Evolutionary conservation across 2,888 invertebrate species (phyloP), one percentile per base, ranked within the genome.

Genomic region (Azorinus chamasolen): DNA sequence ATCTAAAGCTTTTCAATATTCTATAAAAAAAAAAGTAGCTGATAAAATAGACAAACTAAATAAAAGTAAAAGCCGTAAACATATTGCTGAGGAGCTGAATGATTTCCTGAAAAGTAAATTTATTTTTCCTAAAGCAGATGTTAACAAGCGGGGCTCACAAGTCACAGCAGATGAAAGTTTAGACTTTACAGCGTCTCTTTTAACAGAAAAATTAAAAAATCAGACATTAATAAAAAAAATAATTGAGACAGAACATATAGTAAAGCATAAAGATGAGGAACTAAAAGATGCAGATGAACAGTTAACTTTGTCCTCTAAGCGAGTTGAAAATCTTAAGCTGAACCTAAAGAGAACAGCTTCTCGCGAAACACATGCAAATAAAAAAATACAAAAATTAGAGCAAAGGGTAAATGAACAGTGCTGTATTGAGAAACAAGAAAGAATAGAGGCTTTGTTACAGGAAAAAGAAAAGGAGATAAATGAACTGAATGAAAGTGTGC

Each of bases 371-470:
- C 63, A 63, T 51, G 48, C 37, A 0, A 12, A 39, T 10, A 50
- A 63, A 10, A 70, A 63, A 57, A 16, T 63, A 10, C 46, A 46
- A 46, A 63, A 55, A 27, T 18, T 70, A 37, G 70, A 70, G 43
- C 39, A 70, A n/a, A 37, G 57, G 46, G 14, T 58, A 0, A 64
- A 37, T 54, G 32, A 37, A 20, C 43, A n/a, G 22, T 57, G 63
- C 24, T 55, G 55, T 25, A 16, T 24, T 16, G 63, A 55, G 12
- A 57, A 16, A 8, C 25, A 24, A 39, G 24, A 51, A 39, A n/a
- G 5, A 22, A 51, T 62, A 16, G 43, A 62, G 39, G 25, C 50
- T 22, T 25, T 22, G 16, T 50, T 62, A 20, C 37, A 51, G 16
- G 63, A 63, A 41, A 53, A 63, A 51, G 63, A 53, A 41, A 51